Evolutionary conservation across 1,140 invertebrate genomes (phyloP).

Genomic region (Diachasma alloeum): DNA sequence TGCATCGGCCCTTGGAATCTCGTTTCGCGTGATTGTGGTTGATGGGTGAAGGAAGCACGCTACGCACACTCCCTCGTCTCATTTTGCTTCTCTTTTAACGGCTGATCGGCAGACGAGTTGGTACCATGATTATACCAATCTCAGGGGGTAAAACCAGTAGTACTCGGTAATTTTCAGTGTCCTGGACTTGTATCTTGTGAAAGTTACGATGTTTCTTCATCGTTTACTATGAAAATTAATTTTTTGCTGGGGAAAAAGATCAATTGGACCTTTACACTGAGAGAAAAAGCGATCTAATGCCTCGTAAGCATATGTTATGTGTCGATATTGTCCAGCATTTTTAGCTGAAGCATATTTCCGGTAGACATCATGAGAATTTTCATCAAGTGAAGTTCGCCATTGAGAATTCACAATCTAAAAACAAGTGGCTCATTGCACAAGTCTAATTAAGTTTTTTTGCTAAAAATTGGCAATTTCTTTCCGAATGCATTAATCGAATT

Average conservation of each 20-base stretch:
- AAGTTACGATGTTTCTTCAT: neutral
- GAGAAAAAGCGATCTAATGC: too few relatives aligned
- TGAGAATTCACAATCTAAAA: too few relatives aligned
- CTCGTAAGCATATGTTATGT: too few relatives aligned
- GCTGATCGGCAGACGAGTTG: neutral
- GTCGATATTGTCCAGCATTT: too few relatives aligned
- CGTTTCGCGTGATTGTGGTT: conserved; percentile 15
- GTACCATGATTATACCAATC: neutral
- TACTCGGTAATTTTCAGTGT: neutral
- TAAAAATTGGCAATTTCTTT: too few relatives aligned
- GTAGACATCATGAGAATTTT: too few relatives aligned
- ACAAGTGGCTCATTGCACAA: too few relatives aligned
- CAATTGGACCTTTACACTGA: neutral
- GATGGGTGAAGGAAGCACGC: conserved; percentile 8
- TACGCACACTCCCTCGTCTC: neutral
- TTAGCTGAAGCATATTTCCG: too few relatives aligned
- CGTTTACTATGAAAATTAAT: neutral
- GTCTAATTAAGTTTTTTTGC: too few relatives aligned
- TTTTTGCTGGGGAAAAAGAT: neutral
- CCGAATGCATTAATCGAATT: too few relatives aligned
- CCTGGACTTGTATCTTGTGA: neutral
- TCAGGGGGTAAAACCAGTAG: neutral
- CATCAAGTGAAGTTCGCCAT: too few relatives aligned
- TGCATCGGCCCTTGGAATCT: conserved; percentile 16
- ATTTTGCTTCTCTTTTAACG: conserved; percentile 20